Percentiles rank a stretch among this genome's conserved stretches.
Conservation (phyloP, 2,797 vertebrate genomes). For the Podargus strigoides region DNA sequence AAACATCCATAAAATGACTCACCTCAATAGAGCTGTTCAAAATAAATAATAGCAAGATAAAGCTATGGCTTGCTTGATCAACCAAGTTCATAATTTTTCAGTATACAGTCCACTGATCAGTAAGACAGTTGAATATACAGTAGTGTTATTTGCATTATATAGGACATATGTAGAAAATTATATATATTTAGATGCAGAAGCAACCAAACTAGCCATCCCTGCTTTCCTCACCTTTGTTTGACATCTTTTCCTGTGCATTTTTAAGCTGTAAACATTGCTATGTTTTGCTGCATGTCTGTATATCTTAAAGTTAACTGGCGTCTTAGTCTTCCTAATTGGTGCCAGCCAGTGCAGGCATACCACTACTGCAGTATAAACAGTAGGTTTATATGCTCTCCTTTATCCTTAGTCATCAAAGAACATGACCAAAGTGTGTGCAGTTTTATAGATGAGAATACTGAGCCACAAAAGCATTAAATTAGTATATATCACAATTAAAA, state of each 20-base stretch:
- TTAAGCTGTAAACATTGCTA: background rate
- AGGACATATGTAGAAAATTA: too few relatives aligned
- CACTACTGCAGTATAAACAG: background rate
- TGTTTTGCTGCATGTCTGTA: background rate
- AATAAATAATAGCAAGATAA: background rate
- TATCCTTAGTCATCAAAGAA: background rate
- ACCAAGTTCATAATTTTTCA: background rate
- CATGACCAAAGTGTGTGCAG: background rate
- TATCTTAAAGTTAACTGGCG: fast-evolving
- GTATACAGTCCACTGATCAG: background rate
- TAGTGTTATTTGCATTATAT: background rate
- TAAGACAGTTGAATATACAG: background rate
- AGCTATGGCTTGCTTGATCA: background rate
- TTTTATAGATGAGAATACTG: background rate
- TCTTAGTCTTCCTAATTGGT: background rate
- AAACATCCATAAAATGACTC: constrained; percentile 12
- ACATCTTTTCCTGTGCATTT: background rate
- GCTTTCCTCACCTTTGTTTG: background rate
- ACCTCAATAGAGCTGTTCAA: background rate
- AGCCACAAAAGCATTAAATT: background rate
- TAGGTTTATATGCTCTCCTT: background rate
- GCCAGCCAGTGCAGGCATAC: background rate
- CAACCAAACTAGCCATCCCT: background rate
- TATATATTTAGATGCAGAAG: too few relatives aligned
- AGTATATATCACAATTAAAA: background rate